Conservation (phyloP, 2,113 vertebrate species). For the Cyprinus carpio region DNA sequence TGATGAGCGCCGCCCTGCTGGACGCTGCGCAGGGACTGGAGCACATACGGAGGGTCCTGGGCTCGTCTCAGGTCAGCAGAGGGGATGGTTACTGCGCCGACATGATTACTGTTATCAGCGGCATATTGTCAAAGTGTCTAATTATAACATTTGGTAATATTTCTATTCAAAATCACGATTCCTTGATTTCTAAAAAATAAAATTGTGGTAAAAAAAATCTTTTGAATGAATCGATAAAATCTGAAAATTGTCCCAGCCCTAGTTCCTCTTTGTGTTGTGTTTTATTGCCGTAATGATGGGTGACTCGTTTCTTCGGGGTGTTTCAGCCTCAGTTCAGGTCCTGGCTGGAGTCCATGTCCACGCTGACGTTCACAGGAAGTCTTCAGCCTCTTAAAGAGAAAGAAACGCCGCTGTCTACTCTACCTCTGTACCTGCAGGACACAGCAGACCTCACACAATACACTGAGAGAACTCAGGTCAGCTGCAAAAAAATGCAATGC, state of each 20-base stretch:
- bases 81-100: too few relatives aligned
- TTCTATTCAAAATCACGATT: too few relatives aligned
- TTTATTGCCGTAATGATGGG: neutral
- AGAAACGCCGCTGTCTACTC: constrained; percentile 61
- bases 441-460: constrained; percentile 68
- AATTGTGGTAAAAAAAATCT: too few relatives aligned
- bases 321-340: constrained; percentile 71
- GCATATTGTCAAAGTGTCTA: too few relatives aligned
- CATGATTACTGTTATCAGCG: too few relatives aligned
- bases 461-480: constrained; percentile 77
- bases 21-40: constrained; percentile 82
- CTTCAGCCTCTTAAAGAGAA: constrained; percentile 68
- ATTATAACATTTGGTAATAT: too few relatives aligned
- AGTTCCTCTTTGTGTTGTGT: neutral
- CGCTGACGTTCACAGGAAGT: constrained; percentile 75
- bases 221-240: too few relatives aligned
- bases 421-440: constrained; percentile 82
- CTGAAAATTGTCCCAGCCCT: too few relatives aligned
- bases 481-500: too few relatives aligned
- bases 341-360: constrained; percentile 76
- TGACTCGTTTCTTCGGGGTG: constrained; percentile 16
- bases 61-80: constrained; percentile 74
- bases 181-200: too few relatives aligned
- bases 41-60: constrained; percentile 65
- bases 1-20: constrained; percentile 80